A percentile compares a stretch with the other conserved stretches of the same genome.
Conservation (phyloP, 2,888 invertebrate genomes). For the Imbricaverruca yamaguchii region DNA sequence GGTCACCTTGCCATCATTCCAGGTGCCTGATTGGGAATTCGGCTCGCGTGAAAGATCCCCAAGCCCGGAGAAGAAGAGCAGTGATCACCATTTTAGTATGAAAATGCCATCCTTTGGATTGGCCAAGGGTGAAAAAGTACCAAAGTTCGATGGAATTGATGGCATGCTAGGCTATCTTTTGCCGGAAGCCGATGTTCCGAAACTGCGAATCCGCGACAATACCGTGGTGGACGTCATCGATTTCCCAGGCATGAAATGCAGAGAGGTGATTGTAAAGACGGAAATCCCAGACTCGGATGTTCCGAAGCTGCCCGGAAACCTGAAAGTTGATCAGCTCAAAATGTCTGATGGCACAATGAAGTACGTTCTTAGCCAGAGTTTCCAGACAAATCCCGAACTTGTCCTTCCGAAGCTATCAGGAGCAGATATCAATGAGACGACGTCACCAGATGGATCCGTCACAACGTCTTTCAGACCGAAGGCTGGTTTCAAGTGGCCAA, state of each 20-base stretch:
- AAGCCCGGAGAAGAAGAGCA: neutral
- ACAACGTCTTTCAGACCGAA: slow-evolving; percentile 10
- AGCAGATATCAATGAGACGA: neutral
- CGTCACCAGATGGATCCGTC: neutral
- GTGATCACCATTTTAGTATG: neutral
- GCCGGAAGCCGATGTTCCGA: neutral
- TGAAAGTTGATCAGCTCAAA: neutral
- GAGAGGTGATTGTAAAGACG: neutral
- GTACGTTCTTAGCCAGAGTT: neutral
- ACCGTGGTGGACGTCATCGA: slow-evolving; percentile 6
- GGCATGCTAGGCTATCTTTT: neutral
- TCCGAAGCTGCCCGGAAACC: neutral
- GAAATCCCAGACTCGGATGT: neutral
- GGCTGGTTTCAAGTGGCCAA: neutral
- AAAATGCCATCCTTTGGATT: slow-evolving; percentile 18
- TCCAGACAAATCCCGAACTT: neutral
- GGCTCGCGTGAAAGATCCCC: neutral
- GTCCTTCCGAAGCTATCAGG: neutral
- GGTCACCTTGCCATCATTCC: neutral
- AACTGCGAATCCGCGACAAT: neutral
- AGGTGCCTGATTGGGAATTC: slow-evolving; percentile 5
- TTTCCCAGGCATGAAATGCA: neutral
- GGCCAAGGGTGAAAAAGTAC: neutral
- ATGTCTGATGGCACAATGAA: neutral
- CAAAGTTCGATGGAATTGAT: slow-evolving; percentile 9